A percentile compares a stretch with the other conserved stretches of the same genome.
Evolutionary conservation across 2,113 vertebrate species (phyloP).

Genomic region (Etheostoma spectabile): DNA sequence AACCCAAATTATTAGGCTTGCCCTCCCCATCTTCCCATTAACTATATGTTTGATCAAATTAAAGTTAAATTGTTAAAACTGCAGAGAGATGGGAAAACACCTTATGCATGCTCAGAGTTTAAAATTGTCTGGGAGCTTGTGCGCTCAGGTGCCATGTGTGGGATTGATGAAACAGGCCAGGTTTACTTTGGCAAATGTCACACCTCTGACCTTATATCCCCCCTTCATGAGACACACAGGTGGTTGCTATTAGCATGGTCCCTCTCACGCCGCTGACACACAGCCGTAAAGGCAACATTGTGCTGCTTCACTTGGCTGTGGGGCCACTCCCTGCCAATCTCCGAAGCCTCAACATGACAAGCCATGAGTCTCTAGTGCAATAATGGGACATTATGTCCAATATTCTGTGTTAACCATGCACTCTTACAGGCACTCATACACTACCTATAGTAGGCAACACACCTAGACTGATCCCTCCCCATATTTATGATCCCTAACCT

Average conservation of each 20-base stretch:
- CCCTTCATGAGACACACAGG: slow-evolving; percentile 66
- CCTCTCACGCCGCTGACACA: slow-evolving; percentile 35
- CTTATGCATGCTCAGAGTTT: neutral
- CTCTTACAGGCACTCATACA: neutral
- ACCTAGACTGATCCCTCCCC: neutral
- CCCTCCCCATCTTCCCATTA: slow-evolving; percentile 19
- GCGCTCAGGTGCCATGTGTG: slow-evolving; percentile 36
- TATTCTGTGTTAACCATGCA: neutral
- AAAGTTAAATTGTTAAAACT: slow-evolving; percentile 25
- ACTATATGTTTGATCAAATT: slow-evolving; percentile 29
- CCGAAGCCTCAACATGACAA: slow-evolving; percentile 23
- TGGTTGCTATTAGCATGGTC: slow-evolving; percentile 69
- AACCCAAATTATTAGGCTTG: neutral
- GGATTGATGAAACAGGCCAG: slow-evolving; percentile 61
- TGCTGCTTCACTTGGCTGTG: slow-evolving; percentile 35
- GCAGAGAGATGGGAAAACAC: neutral
- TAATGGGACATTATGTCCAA: neutral
- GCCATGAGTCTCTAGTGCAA: neutral
- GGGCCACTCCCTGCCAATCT: slow-evolving; percentile 17
- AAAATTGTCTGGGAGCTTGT: slow-evolving; percentile 4
- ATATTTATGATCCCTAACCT: neutral
- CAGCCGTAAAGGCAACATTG: slow-evolving; percentile 46
- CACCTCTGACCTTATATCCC: slow-evolving; percentile 71
- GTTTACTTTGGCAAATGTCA: slow-evolving; percentile 76
- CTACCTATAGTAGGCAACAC: neutral